Percentiles rank a stretch among this genome's conserved stretches.
Evolutionary conservation across 1,140 invertebrate genomes (phyloP).

Genomic region (Drosophila burlai): DNA sequence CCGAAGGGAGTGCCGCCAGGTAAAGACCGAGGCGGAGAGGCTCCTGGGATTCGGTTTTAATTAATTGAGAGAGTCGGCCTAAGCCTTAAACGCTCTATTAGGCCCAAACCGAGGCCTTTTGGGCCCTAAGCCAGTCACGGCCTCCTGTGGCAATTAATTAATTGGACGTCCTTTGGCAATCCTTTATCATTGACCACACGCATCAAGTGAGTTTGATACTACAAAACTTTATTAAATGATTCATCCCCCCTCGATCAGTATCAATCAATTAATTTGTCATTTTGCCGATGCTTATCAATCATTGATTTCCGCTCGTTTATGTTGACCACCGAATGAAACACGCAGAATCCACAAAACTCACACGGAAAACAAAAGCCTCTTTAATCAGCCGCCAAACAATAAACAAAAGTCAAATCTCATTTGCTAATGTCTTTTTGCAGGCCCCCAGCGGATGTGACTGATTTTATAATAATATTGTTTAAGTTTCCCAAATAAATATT

Average conservation of each 20-base stretch:
- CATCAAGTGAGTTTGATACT: conserved; percentile 6
- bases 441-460: conserved; percentile 42
- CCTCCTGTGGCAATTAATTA: conserved; percentile 43
- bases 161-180: conserved; percentile 36
- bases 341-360: conserved; percentile 19
- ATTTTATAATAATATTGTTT: conserved; percentile 36
- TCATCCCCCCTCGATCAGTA: background rate
- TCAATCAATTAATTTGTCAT: conserved; percentile 71
- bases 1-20: conserved; percentile 11
- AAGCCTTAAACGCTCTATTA: conserved; percentile 19
- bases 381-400: conserved; percentile 31
- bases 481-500: conserved; percentile 42
- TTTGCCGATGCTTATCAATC: conserved; percentile 65
- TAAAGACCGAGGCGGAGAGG: conserved; percentile 10
- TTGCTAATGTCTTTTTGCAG: conserved; percentile 48
- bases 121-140: conserved; percentile 6
- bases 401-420: conserved; percentile 47
- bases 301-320: conserved; percentile 54
- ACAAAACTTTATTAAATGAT: conserved; percentile 12
- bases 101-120: background rate
- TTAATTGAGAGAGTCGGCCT: conserved; percentile 13
- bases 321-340: conserved; percentile 12
- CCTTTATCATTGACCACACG: conserved; percentile 54
- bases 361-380: conserved; percentile 20
- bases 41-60: conserved; percentile 14